These are phyloP conservation scores for Torymus texanus DNA, from an alignment of 2,888 invertebrate genomes.

Conservation along the genomic window DNA sequence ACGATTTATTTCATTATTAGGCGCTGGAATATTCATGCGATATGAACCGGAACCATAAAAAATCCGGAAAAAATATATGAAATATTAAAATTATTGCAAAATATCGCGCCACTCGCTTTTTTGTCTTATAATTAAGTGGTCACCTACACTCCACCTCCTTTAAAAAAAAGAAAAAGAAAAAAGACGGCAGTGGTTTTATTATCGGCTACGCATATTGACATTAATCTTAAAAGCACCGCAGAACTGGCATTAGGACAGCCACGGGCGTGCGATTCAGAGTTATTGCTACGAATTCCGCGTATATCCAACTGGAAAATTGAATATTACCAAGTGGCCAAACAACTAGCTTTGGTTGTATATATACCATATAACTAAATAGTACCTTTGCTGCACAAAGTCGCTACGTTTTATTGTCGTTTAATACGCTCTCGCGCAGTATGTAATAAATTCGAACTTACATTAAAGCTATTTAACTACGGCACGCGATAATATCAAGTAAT, in stretches of 20 bases:
- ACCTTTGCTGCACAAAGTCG: not conserved
- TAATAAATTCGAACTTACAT: no score
- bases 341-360: not conserved
- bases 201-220: constrained; percentile 26
- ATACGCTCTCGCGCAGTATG: not conserved
- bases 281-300: constrained; percentile 37
- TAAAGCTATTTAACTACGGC: no score
- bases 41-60: not conserved
- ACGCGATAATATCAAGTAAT: no score
- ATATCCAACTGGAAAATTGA: constrained; percentile 12
- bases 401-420: not conserved
- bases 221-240: constrained; percentile 30
- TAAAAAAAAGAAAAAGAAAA: no score
- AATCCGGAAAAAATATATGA: not conserved
- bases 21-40: not conserved
- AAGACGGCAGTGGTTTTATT: constrained; percentile 9
- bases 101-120: not conserved
- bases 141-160: not conserved
- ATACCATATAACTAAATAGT: not conserved
- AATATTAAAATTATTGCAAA: not conserved
- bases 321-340: constrained; percentile 13
- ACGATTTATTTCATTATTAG: not conserved
- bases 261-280: not conserved
- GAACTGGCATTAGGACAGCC: constrained; percentile 22
- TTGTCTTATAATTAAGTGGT: constrained; percentile 21